Evolutionary conservation across 2,888 invertebrate species (phyloP).

Genomic region (Troilus luridus): DNA sequence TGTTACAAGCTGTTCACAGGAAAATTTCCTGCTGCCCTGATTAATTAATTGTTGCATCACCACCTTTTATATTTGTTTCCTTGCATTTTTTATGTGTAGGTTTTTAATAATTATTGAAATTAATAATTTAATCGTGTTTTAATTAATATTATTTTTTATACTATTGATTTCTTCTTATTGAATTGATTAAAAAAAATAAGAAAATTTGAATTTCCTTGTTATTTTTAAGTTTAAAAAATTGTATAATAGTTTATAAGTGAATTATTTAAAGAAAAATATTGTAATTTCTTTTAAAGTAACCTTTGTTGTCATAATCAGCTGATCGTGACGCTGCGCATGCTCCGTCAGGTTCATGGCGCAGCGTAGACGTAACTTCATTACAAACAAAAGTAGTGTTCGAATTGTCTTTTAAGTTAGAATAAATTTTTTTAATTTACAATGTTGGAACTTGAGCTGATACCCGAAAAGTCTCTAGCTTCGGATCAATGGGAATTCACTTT

Average conservation of each 20-base stretch:
- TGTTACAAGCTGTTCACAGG: background rate
- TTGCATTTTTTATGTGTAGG: background rate
- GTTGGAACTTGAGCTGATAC: slow-evolving; percentile 97
- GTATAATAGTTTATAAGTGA: background rate
- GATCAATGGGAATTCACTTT: slow-evolving; percentile 98
- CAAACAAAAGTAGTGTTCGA: slow-evolving; percentile 6
- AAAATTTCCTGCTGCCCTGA: background rate
- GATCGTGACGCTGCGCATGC: slow-evolving; percentile 58
- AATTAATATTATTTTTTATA: background rate
- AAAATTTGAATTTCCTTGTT: background rate
- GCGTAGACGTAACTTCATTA: slow-evolving; percentile 1
- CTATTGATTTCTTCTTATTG: background rate
- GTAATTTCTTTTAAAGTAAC: background rate
- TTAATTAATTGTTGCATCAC: background rate
- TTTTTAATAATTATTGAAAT: background rate
- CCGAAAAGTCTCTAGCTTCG: slow-evolving; percentile 94
- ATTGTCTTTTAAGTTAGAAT: slow-evolving; percentile 60
- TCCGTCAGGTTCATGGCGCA: slow-evolving; percentile 3
- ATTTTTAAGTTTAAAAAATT: background rate
- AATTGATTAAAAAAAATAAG: too few species aligned
- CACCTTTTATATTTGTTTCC: background rate
- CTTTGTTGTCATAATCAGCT: slow-evolving; percentile 58
- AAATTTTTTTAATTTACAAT: slow-evolving; percentile 71
- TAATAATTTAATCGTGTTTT: background rate
- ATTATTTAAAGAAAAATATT: background rate